Evolutionary conservation across 2,888 invertebrate genomes (phyloP).

Genomic region (Terebella lapidaria): DNA sequence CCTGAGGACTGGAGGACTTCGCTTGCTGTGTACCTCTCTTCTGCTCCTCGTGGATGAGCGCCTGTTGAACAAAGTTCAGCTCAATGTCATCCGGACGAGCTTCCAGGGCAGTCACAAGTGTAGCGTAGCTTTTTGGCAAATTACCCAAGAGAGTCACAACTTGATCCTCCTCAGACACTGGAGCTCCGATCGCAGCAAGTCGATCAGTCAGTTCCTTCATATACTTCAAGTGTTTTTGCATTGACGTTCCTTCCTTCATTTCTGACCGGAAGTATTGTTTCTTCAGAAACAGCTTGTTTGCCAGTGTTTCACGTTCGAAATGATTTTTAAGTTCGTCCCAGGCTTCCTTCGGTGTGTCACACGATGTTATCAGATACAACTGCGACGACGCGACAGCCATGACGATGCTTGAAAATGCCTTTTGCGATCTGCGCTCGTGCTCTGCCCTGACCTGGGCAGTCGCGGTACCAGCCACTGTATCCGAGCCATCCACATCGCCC

Average conservation of each 20-base stretch:
- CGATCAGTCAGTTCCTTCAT: conserved; percentile 7
- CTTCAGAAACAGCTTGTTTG: conserved; percentile 1
- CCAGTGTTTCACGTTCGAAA: not conserved
- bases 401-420: not conserved
- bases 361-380: not conserved
- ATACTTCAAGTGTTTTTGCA: not conserved
- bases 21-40: too few relatives aligned
- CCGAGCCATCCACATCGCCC: not conserved
- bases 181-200: conserved; percentile 1
- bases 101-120: conserved; percentile 5
- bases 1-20: too few relatives aligned
- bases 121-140: not conserved
- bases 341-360: not conserved
- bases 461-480: not conserved
- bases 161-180: not conserved
- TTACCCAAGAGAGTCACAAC: conserved; percentile 1
- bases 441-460: not conserved
- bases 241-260: not conserved
- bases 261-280: not conserved
- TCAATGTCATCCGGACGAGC: not conserved
- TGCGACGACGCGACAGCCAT: not conserved
- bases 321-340: not conserved
- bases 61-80: conserved; percentile 5
- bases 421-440: not conserved
- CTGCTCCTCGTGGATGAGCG: conserved; percentile 4